Conservation (phyloP, 2,888 invertebrate genomes). For the Agrilus mali region DNA sequence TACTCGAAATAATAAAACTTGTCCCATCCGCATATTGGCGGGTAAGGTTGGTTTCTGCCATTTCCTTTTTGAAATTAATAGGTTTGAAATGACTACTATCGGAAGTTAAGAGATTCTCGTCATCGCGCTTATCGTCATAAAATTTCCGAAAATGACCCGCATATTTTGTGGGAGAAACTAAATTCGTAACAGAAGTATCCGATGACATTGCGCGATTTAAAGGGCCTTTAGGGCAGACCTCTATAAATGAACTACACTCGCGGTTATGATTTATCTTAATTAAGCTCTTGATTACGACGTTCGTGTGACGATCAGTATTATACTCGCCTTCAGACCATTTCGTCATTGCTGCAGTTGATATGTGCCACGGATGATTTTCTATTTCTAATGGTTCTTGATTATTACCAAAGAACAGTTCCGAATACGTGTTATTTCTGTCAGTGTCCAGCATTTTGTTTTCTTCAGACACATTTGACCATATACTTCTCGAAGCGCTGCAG, state of each 20-base stretch:
- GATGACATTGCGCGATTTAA: slow-evolving; percentile 10
- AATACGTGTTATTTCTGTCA: too few species aligned
- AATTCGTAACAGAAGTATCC: slow-evolving; percentile 8
- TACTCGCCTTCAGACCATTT: slow-evolving; percentile 19
- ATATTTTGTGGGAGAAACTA: slow-evolving; percentile 4
- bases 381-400: slow-evolving; percentile 20
- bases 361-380: not conserved
- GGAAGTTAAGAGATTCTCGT: slow-evolving; percentile 48
- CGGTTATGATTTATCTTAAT: slow-evolving; percentile 48
- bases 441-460: slow-evolving; percentile 22
- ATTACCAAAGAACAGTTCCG: slow-evolving; percentile 31
- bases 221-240: slow-evolving; percentile 36
- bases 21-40: slow-evolving; percentile 53
- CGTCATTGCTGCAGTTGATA: slow-evolving; percentile 17
- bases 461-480: slow-evolving; percentile 13
- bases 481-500: slow-evolving; percentile 5
- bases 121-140: slow-evolving; percentile 10
- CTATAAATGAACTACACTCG: slow-evolving; percentile 47
- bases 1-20: slow-evolving; percentile 53
- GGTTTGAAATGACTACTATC: slow-evolving; percentile 75
- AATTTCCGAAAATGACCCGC: slow-evolving; percentile 6
- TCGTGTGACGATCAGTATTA: slow-evolving; percentile 22
- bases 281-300: slow-evolving; percentile 25
- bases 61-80: slow-evolving; percentile 45
- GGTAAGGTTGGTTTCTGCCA: slow-evolving; percentile 31